phyloP scores from a whole-genome alignment of 1,140 invertebrate genomes.

The Camponotus vicinus region DNA sequence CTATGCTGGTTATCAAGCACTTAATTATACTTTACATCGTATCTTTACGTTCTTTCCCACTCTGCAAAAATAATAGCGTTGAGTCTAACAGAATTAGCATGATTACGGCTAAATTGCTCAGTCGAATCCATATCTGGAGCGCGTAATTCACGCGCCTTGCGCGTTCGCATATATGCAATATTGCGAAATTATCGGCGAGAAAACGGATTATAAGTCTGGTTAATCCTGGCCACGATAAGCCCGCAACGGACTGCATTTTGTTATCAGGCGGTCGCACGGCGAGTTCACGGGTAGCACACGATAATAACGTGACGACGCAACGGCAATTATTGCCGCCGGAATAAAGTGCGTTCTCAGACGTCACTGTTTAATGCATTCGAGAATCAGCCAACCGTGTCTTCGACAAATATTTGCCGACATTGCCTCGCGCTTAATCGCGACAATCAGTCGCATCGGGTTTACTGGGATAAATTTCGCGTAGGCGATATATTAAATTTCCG shows the following conservation, averaged over 20 bases:
- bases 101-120: constrained; percentile 21
- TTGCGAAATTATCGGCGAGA: constrained; percentile 36
- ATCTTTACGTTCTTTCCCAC: not conserved
- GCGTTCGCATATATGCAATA: constrained; percentile 11
- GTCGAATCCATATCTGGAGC: constrained; percentile 28
- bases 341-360: constrained; percentile 25
- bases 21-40: constrained; percentile 13
- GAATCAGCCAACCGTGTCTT: constrained; percentile 24
- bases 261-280: constrained; percentile 30
- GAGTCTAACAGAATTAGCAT: constrained; percentile 22
- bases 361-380: constrained; percentile 18
- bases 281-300: constrained; percentile 16
- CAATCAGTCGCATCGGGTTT: not conserved
- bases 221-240: constrained; percentile 49
- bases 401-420: constrained; percentile 42
- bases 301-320: constrained; percentile 27
- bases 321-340: constrained; percentile 8
- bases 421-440: constrained; percentile 22
- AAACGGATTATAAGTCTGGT: constrained; percentile 43
- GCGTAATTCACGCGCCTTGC: constrained; percentile 28
- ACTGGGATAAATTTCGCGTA: constrained; percentile 5
- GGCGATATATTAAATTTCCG: not conserved
- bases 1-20: not conserved
- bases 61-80: constrained; percentile 42
- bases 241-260: constrained; percentile 11